Evolutionary conservation across 2,888 invertebrate genomes (phyloP).

Genomic region (Diplolepis rosae): DNA sequence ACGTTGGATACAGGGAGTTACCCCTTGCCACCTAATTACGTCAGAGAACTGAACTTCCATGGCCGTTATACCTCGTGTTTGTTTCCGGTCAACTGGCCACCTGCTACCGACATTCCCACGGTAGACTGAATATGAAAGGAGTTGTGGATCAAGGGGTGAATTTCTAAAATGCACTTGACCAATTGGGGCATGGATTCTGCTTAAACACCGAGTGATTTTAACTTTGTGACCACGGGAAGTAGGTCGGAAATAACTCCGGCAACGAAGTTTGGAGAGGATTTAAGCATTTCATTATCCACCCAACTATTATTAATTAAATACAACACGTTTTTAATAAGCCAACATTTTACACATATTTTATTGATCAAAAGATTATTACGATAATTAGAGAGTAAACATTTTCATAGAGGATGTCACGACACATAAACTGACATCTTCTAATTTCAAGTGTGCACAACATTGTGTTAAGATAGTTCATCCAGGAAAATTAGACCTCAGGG

Average conservation of each 20-base stretch:
- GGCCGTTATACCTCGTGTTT: neutral
- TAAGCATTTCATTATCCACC: neutral
- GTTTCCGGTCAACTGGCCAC: conserved; percentile 11
- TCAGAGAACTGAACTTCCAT: conserved; percentile 11
- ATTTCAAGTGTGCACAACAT: too few species aligned
- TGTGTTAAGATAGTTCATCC: too few species aligned
- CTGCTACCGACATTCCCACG: conserved; percentile 13
- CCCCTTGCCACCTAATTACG: conserved; percentile 20
- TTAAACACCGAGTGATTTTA: neutral
- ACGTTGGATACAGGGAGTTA: conserved; percentile 2
- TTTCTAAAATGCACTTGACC: conserved; percentile 22
- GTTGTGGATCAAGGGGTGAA: conserved; percentile 1
- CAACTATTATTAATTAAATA: too few species aligned
- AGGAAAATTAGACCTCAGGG: too few species aligned
- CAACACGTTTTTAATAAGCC: neutral
- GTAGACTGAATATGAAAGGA: conserved; percentile 11
- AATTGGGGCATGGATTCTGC: neutral
- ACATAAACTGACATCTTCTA: too few species aligned
- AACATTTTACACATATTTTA: too few species aligned
- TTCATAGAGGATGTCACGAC: too few species aligned
- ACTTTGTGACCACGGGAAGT: neutral
- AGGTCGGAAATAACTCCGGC: conserved; percentile 1
- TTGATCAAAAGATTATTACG: too few species aligned
- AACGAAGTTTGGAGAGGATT: neutral
- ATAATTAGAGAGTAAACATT: too few species aligned